Base-by-base conservation (phyloP, 2,797 vertebrate species). In the Cirrhinus molitorella region DNA sequence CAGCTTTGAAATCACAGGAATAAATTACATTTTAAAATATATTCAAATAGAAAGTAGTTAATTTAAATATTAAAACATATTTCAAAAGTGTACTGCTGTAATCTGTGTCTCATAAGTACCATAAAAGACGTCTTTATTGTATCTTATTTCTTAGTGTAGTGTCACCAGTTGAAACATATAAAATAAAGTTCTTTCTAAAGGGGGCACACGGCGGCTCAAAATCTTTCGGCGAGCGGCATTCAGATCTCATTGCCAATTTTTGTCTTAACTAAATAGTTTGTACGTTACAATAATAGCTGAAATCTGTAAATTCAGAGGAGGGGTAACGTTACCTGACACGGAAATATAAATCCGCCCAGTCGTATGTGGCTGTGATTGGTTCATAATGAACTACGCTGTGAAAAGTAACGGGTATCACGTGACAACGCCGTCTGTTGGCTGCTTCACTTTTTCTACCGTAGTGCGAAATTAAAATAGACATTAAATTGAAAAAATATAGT, bases 261-360 rank as follows among this genome's bases (percentile, higher is more conserved):
- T 10, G 21, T 16, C 13, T 17, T 4, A 51, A 49, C 5, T 51
- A 72, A 40, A 75, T 17, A 0, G 4, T 23, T 16, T 17, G 13
- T 37, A 23, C 8, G 11, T 9, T 23, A 23, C 2, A 43, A 40
- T 4, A 0, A 4, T 66, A 12, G 0, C 43, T 43, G 43, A 57
- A 17, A 75, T 16, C 1, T 21, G 16, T 28, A 2, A 4, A 21
- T 45, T 19, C 14, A 12, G 5, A 3, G 16, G 5, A 45, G 16
- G 19, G 0, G 3, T 61, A n/a, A n/a, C n/a, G n/a, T n/a, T n/a
- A 61, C 5, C 10, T 61, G 28, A 53, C n/a, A 28, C 1, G 17
- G 6, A 17, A 23, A 19, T 21, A 2, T 51, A 19, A 51, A 57
- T 40, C 2, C 0, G 0, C 4, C 4, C 16, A 4, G 1, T 14